Evolutionary conservation across 1,140 invertebrate species (phyloP).

Genomic region (Drosophila cardini): DNA sequence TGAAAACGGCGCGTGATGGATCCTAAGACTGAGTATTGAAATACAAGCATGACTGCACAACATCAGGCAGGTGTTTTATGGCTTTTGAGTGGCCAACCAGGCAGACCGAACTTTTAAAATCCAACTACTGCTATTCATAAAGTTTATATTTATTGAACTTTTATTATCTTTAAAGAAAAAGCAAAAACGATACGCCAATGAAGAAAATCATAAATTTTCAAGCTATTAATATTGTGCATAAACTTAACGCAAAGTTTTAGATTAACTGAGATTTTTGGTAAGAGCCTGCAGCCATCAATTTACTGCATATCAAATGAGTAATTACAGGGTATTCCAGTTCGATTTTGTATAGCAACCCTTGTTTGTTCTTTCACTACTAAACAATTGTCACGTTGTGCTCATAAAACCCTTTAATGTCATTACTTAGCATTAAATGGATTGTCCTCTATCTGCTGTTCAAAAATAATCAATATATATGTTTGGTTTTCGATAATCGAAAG

Average conservation of each 20-base stretch:
- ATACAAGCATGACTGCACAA: background rate
- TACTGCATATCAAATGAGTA: background rate
- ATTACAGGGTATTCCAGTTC: constrained; percentile 4
- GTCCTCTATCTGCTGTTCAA: constrained; percentile 12
- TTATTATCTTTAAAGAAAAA: background rate
- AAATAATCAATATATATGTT: constrained; percentile 68
- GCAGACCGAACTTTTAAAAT: background rate
- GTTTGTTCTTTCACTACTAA: background rate
- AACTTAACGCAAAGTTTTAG: too few relatives aligned
- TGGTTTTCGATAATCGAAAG: background rate
- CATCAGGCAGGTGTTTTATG: constrained; percentile 15
- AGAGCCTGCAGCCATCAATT: background rate
- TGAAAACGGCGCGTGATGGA: constrained; percentile 8
- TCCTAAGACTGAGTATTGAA: background rate
- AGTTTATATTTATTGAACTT: background rate
- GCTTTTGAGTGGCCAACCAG: constrained; percentile 6
- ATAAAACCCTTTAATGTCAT: constrained; percentile 69
- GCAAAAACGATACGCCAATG: too few relatives aligned
- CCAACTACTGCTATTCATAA: constrained; percentile 3
- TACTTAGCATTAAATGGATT: constrained; percentile 63
- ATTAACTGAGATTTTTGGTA: too few relatives aligned
- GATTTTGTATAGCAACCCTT: background rate
- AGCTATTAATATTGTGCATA: too few relatives aligned
- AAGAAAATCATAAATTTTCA: too few relatives aligned
- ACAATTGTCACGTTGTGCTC: constrained; percentile 48